Conservation (phyloP, 1,140 invertebrate genomes). For the Pinna nobilis region DNA sequence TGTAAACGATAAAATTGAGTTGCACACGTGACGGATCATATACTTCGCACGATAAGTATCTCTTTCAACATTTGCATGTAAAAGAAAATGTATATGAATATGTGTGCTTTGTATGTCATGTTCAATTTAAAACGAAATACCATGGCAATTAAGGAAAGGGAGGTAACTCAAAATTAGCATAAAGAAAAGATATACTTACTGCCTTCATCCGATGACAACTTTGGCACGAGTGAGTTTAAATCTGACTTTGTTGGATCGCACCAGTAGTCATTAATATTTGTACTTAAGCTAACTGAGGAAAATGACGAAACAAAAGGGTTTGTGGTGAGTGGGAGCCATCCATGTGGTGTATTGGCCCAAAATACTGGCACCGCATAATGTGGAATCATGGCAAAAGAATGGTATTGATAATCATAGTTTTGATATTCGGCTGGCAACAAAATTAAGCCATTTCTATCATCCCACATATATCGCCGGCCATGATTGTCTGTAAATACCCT, state of each 20-base stretch:
- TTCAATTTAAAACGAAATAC: too few relatives aligned
- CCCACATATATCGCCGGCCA: conserved; percentile 27
- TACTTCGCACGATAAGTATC: too few relatives aligned
- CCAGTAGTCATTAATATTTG: conserved; percentile 9
- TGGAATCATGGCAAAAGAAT: not conserved
- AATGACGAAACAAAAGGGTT: conserved; percentile 1
- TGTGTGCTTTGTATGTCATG: too few relatives aligned
- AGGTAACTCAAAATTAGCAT: not conserved
- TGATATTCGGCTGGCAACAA: not conserved
- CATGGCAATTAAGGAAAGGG: too few relatives aligned
- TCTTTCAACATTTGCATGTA: too few relatives aligned
- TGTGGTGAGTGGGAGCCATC: conserved; percentile 3
- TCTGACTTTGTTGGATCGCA: not conserved
- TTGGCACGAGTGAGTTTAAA: not conserved
- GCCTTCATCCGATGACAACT: not conserved
- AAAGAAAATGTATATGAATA: too few relatives aligned
- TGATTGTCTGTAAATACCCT: conserved; percentile 10
- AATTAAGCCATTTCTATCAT: conserved; percentile 19
- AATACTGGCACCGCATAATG: not conserved
- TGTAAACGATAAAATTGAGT: too few relatives aligned
- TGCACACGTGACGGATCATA: too few relatives aligned
- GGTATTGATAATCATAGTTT: not conserved
- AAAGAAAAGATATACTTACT: not conserved
- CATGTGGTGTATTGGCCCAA: not conserved
- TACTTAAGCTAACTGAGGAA: not conserved